A percentile compares a stretch with the other conserved stretches of the same genome.
Conservation (phyloP, 1,140 invertebrate genomes). For the Leptinotarsa lineolata region DNA sequence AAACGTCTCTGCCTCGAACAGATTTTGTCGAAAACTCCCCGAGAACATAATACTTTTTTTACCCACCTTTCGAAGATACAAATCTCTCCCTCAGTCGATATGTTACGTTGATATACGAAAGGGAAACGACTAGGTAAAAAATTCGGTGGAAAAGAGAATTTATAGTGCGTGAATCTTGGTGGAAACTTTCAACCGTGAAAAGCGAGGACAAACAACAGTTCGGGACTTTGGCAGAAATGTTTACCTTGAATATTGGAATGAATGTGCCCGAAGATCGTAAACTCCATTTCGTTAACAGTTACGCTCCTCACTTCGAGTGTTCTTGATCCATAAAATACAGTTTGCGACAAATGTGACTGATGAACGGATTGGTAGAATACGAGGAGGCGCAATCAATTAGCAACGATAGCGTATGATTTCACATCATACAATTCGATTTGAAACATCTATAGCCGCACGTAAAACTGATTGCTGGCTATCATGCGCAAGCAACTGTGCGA, state of each 20-base stretch:
- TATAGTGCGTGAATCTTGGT: constrained; percentile 20
- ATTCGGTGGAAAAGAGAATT: constrained; percentile 17
- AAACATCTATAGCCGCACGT: too few species aligned
- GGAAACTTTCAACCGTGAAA: constrained; percentile 18
- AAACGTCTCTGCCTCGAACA: not conserved
- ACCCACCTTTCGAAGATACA: not conserved
- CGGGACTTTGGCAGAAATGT: constrained; percentile 10
- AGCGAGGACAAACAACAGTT: constrained; percentile 17
- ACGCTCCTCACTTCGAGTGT: too few species aligned
- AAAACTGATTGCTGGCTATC: too few species aligned
- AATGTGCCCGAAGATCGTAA: not conserved
- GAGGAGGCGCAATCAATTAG: too few species aligned
- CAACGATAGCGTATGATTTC: too few species aligned
- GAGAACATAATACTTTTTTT: not conserved
- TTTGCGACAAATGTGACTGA: too few species aligned
- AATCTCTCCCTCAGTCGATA: constrained; percentile 12
- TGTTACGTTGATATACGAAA: constrained; percentile 10
- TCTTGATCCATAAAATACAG: too few species aligned
- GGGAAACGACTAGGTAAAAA: constrained; percentile 16
- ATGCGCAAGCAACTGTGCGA: too few species aligned
- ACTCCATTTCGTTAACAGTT: too few species aligned
- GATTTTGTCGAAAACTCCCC: not conserved
- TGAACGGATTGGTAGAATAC: too few species aligned
- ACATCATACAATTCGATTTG: too few species aligned
- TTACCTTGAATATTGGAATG: constrained; percentile 16